Percentiles rank a stretch among this genome's conserved stretches.
Conservation (phyloP, 2,797 vertebrate genomes). For the Anabas testudineus region DNA sequence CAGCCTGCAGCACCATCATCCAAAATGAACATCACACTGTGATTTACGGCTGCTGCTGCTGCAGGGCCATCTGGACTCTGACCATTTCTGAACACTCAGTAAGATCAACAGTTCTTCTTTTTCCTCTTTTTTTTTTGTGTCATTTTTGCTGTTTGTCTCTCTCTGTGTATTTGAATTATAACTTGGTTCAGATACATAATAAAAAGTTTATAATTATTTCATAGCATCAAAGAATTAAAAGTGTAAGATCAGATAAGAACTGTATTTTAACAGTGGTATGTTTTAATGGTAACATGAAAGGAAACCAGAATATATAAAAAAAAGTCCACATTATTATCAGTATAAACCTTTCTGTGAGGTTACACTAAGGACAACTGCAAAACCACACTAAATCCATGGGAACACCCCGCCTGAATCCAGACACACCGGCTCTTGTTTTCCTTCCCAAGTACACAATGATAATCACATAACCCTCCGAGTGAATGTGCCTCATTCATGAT, state of each 20-base stretch:
- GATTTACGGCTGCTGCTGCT: conserved; percentile 79
- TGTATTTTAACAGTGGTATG: not conserved
- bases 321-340: conserved; percentile 13
- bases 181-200: not conserved
- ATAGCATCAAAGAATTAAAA: not conserved
- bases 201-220: conserved; percentile 1
- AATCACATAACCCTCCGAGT: conserved; percentile 57
- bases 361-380: conserved; percentile 28
- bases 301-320: not conserved
- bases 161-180: not conserved
- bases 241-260: not conserved
- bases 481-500: conserved; percentile 60
- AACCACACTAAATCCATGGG: conserved; percentile 7
- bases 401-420: conserved; percentile 11
- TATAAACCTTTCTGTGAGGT: not conserved
- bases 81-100: conserved; percentile 64
- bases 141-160: conserved; percentile 1
- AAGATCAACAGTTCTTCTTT: conserved; percentile 16
- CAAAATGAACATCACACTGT: conserved; percentile 55
- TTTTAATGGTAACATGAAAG: not conserved
- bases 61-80: conserved; percentile 70
- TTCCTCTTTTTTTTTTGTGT: not conserved
- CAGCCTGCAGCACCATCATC: conserved; percentile 62
- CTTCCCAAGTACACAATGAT: conserved; percentile 46
- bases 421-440: conserved; percentile 31